Conservation (phyloP, 2,797 vertebrate species). For the Sebastes melanostomus region DNA sequence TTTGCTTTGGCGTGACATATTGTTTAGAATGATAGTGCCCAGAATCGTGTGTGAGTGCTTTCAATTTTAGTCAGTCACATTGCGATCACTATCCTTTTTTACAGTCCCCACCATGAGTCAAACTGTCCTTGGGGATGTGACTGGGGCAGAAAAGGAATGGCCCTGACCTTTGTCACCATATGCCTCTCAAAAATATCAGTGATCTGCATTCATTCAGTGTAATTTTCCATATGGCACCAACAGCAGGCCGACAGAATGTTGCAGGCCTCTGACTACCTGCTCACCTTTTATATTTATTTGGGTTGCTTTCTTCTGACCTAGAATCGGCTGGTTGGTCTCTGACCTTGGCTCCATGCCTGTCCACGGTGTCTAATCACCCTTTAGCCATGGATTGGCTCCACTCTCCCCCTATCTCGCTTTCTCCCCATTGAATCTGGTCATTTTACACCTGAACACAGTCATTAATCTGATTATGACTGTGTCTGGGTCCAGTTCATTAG, state of each 20-base stretch:
- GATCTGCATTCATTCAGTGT: conserved; percentile 56
- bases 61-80: conserved; percentile 1
- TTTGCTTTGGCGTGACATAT: background rate
- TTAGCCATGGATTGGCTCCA: conserved; percentile 47
- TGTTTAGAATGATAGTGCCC: background rate
- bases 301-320: conserved; percentile 45
- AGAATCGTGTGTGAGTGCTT: background rate
- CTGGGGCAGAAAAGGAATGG: conserved; percentile 19
- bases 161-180: conserved; percentile 57
- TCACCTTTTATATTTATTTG: conserved; percentile 51
- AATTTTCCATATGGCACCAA: conserved; percentile 55
- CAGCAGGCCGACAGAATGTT: conserved; percentile 49
- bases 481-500: conserved; percentile 81
- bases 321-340: conserved; percentile 47
- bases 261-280: conserved; percentile 23
- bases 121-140: conserved; percentile 41
- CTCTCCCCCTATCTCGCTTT: conserved; percentile 39
- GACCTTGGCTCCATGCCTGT: conserved; percentile 66
- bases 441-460: conserved; percentile 76
- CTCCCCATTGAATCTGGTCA: conserved; percentile 74
- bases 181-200: conserved; percentile 52
- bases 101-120: conserved; percentile 14
- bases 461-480: conserved; percentile 79
- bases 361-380: conserved; percentile 56
- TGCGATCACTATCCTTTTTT: conserved; percentile 18